phyloP scores from a whole-genome alignment of 2,113 vertebrate genomes.

The Hucho hucho region DNA sequence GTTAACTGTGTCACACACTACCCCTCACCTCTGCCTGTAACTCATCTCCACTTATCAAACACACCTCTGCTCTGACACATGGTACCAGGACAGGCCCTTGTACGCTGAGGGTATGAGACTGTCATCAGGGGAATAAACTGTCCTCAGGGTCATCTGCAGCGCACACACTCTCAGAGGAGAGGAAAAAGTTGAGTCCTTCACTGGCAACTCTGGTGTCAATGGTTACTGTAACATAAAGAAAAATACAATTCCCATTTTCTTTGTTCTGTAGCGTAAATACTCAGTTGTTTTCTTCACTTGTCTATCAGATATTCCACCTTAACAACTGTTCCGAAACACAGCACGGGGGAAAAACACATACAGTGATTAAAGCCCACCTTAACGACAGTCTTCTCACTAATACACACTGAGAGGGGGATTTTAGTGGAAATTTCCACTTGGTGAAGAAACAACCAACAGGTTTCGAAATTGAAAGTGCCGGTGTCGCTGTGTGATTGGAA shows the following conservation, averaged over 20 bases:
- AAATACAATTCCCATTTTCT: not conserved
- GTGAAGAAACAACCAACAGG: conserved; percentile 52
- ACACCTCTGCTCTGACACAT: conserved; percentile 58
- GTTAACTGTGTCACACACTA: conserved; percentile 70
- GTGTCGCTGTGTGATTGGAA: conserved; percentile 73
- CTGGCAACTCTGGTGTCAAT: not conserved
- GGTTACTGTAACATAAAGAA: not conserved
- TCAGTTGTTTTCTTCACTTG: too few relatives aligned
- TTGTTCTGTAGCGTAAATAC: conserved; percentile 34
- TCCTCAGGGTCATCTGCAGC: conserved; percentile 47
- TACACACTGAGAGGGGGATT: conserved; percentile 43
- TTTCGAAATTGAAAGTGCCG: conserved; percentile 69
- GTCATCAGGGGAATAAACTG: conserved; percentile 61
- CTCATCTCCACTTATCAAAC: conserved; percentile 65
- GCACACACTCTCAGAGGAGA: conserved; percentile 20
- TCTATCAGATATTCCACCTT: conserved; percentile 62
- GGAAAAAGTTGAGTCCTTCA: conserved; percentile 8
- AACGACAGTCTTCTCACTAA: conserved; percentile 35
- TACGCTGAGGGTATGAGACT: conserved; percentile 50
- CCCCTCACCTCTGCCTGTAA: conserved; percentile 59
- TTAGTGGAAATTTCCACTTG: conserved; percentile 74
- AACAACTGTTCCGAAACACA: conserved; percentile 66
- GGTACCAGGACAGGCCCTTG: conserved; percentile 47
- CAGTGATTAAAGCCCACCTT: conserved; percentile 43
- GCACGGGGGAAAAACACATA: conserved; percentile 14